A percentile compares a stretch with the other conserved stretches of the same genome.
Evolutionary conservation across 2,888 invertebrate genomes (phyloP).

Genomic region (Drepanosiphum platanoidis): DNA sequence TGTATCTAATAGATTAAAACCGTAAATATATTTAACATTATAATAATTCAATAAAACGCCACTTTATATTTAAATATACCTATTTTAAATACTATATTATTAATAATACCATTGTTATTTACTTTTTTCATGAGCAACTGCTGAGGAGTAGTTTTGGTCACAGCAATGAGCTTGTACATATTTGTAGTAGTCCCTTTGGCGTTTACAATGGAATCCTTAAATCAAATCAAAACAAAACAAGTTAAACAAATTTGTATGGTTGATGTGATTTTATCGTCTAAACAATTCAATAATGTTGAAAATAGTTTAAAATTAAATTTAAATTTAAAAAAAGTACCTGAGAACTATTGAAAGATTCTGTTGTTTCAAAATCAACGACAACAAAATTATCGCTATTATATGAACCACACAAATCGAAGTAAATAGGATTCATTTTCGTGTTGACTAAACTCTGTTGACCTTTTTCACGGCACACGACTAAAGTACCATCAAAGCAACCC

Average conservation of each 20-base stretch:
- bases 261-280: background rate
- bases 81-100: background rate
- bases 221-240: conserved; percentile 14
- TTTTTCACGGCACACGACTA: conserved; percentile 29
- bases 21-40: too few relatives aligned
- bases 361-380: conserved; percentile 45
- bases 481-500: conserved; percentile 50
- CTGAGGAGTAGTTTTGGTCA: conserved; percentile 60
- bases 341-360: conserved; percentile 28
- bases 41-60: too few relatives aligned
- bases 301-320: background rate
- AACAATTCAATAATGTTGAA: too few relatives aligned
- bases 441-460: conserved; percentile 52
- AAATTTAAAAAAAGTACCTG: conserved; percentile 32
- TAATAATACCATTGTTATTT: background rate
- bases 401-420: conserved; percentile 52
- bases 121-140: conserved; percentile 53
- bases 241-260: background rate
- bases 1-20: conserved; percentile 70
- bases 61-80: too few relatives aligned
- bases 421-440: conserved; percentile 44
- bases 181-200: conserved; percentile 33
- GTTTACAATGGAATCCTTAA: conserved; percentile 34
- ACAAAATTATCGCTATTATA: conserved; percentile 55
- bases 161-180: conserved; percentile 50